These are phyloP conservation scores for Salminus brasiliensis DNA, from an alignment of 2,113 vertebrate species.

Conservation along the genomic window DNA sequence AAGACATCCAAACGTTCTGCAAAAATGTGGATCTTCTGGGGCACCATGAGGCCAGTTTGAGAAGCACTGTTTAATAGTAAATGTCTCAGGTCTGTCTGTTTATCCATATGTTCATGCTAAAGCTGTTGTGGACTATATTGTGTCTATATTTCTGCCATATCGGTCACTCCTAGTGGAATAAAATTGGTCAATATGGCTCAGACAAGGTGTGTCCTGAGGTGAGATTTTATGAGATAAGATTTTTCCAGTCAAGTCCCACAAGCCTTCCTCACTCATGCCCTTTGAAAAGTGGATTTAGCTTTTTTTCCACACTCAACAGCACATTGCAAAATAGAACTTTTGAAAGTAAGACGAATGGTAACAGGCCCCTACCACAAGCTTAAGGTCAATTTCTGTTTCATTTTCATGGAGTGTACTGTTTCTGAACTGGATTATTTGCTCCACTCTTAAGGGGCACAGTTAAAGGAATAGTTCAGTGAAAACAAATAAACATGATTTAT, in stretches of 20 bases:
- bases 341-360: background rate
- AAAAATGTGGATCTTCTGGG: no score
- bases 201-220: background rate
- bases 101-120: no score
- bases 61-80: no score
- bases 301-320: background rate
- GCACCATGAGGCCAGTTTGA: no score
- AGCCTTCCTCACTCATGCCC: background rate
- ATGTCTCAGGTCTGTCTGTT: no score
- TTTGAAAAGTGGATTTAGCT: background rate
- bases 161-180: background rate
- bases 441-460: background rate
- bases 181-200: background rate
- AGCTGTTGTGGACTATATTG: no score
- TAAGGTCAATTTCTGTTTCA: background rate
- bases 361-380: background rate
- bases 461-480: background rate
- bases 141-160: no score
- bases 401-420: background rate
- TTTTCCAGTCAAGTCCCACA: background rate
- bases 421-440: background rate
- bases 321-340: background rate
- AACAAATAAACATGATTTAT: background rate
- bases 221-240: background rate
- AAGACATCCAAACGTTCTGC: no score